Evolutionary conservation across 2,113 vertebrate species (phyloP), one percentile per base, ranked within the genome.

Genomic region (Argyrosomus japonicus): DNA sequence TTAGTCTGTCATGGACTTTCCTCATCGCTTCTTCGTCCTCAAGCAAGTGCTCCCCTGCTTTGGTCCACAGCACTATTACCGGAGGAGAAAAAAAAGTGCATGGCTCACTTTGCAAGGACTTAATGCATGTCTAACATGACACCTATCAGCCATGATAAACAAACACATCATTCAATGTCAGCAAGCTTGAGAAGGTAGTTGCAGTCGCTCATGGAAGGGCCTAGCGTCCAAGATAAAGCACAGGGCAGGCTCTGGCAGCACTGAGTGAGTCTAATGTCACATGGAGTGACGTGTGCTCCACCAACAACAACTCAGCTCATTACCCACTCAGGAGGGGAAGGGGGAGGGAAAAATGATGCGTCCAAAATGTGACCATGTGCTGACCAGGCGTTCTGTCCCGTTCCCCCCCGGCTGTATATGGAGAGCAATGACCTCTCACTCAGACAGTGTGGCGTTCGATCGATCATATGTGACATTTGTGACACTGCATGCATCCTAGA

Each of bases 301-400:
- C 68, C 81, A 71, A 82, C 87, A 88, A 86, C 89, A 92, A 61
- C 89, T 85, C 88, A 88, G 85, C 91, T 94, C 93, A 92, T 93
- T 92, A 94, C 89, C 82, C 81, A 76, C 87, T 73, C 84, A 51
- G 82, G 88, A 84, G 32, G 29, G 69, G 80, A 48, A 51, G 27
- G 21, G 51, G 23, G 77, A 45, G 68, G 61, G 79, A 48, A 77
- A 84, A 77, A 76, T 82, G 85, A 78, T 82, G 88, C 69, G 77
- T 90, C 89, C 83, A 87, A 92, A 90, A 89, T 91, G 86, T 89
- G 93, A 68, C 89, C 92, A 82, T 89, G 90, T 93, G 93, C 93
- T 94, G 93, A 94, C 92, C 86, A 79, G 68, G 92, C 93, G 45
- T 54, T 93, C 90, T 86, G 88, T 88, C 79, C 79, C 63, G 17